A percentile compares a stretch with the other conserved stretches of the same genome.
phyloP scores from a whole-genome alignment of 2,888 invertebrate genomes.

The Cynaeus angustus region DNA sequence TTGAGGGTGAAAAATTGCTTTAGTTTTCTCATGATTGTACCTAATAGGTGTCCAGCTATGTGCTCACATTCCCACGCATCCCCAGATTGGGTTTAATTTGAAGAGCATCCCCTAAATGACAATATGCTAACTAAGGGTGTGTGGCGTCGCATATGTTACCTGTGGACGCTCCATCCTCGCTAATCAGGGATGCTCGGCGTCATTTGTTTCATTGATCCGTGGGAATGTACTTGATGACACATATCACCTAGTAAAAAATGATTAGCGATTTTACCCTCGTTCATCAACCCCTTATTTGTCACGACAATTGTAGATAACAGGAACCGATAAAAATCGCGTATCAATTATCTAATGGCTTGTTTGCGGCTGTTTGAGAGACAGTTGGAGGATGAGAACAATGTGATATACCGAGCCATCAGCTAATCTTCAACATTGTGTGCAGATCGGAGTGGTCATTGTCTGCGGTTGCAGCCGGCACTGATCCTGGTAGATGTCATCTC shows the following conservation, averaged over 20 bases:
- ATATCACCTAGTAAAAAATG: constrained; percentile 21
- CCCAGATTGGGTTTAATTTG: constrained; percentile 48
- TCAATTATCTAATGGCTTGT: constrained; percentile 62
- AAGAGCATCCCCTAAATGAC: constrained; percentile 43
- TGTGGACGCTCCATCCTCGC: constrained; percentile 30
- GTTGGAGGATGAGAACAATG: constrained; percentile 38
- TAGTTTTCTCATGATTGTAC: too few species aligned
- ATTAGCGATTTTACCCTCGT: constrained; percentile 29
- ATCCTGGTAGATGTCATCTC: constrained; percentile 54
- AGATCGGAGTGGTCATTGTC: constrained; percentile 58
- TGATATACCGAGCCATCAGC: constrained; percentile 49
- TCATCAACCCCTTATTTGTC: constrained; percentile 12
- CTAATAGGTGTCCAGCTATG: neutral
- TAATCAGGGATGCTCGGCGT: constrained; percentile 50
- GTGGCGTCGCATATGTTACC: constrained; percentile 47
- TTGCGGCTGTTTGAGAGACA: constrained; percentile 55
- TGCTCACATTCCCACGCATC: constrained; percentile 44
- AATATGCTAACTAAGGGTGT: constrained; percentile 46
- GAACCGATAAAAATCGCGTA: constrained; percentile 57
- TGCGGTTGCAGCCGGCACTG: constrained; percentile 61
- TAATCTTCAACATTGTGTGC: constrained; percentile 56
- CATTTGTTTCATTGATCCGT: constrained; percentile 48
- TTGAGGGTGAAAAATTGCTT: too few species aligned
- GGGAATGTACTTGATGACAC: constrained; percentile 42
- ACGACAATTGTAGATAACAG: constrained; percentile 24